A percentile compares a stretch with the other conserved stretches of the same genome.
These are phyloP conservation scores for Myiopsitta monachus DNA, from an alignment of 2,113 vertebrate genomes.

Conservation along the genomic window DNA sequence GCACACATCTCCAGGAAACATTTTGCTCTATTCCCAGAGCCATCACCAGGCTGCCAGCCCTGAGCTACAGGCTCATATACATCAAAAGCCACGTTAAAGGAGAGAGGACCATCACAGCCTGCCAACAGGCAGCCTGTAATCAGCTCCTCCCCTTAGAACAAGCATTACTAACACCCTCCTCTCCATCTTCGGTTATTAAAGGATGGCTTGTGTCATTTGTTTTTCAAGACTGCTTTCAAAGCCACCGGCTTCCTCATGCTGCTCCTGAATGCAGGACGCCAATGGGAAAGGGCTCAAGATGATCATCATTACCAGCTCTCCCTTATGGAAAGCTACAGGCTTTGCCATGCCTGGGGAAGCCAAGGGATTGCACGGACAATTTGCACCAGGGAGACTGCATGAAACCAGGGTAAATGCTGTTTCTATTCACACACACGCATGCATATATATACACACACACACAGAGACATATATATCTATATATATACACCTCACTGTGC, in stretches of 20 bases:
- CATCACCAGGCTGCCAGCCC: not conserved
- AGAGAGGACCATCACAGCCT: not conserved
- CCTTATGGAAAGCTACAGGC: not conserved
- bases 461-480: not conserved
- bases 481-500: not conserved
- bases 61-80: not conserved
- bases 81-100: not conserved
- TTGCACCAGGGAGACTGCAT: rapidly evolving
- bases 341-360: not conserved
- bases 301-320: not conserved
- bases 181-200: not conserved
- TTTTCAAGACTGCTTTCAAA: slow-evolving; percentile 35
- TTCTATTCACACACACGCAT: not conserved
- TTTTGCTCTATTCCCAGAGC: not conserved
- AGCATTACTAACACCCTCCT: slow-evolving; percentile 34
- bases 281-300: not conserved
- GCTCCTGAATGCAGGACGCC: not conserved
- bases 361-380: not conserved
- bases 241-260: not conserved
- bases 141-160: slow-evolving; percentile 38
- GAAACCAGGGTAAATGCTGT: not conserved
- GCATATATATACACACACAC: not conserved
- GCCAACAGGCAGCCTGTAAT: slow-evolving; percentile 42
- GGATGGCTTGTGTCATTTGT: slow-evolving; percentile 35
- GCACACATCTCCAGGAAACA: not conserved